These are phyloP conservation scores for Thymelicus sylvestris DNA, from an alignment of 2,888 invertebrate genomes.

Conservation along the genomic window DNA sequence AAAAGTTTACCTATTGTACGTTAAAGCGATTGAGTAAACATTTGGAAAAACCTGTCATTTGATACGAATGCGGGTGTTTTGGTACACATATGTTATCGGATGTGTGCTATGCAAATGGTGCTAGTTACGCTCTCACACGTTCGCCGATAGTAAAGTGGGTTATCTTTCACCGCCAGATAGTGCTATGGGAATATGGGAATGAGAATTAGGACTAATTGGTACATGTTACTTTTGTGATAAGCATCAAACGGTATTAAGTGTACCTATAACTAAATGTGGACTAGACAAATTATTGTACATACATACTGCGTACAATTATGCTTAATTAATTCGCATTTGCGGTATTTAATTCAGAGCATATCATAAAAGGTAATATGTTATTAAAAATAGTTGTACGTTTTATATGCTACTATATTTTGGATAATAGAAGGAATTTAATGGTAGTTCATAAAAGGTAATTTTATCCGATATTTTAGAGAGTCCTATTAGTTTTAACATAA, in stretches of 20 bases:
- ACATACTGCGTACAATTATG: too few species aligned
- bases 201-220: slow-evolving; percentile 1
- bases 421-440: too few species aligned
- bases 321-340: too few species aligned
- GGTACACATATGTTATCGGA: slow-evolving; percentile 43
- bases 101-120: slow-evolving; percentile 74
- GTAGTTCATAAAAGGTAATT: too few species aligned
- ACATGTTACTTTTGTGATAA: neutral
- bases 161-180: slow-evolving; percentile 57
- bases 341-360: too few species aligned
- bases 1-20: neutral
- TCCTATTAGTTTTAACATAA: too few species aligned
- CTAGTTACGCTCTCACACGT: slow-evolving; percentile 66
- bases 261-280: too few species aligned
- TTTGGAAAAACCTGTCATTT: slow-evolving; percentile 2
- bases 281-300: too few species aligned
- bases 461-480: too few species aligned
- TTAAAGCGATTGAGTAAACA: slow-evolving; percentile 1
- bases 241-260: neutral
- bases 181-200: slow-evolving; percentile 42
- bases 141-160: slow-evolving; percentile 71
- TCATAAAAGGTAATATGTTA: too few species aligned
- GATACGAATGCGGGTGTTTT: slow-evolving; percentile 20
- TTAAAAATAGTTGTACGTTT: too few species aligned
- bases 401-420: too few species aligned